Base-by-base conservation (phyloP, 1,140 invertebrate genomes). In the Meloidogyne exigua region DNA sequence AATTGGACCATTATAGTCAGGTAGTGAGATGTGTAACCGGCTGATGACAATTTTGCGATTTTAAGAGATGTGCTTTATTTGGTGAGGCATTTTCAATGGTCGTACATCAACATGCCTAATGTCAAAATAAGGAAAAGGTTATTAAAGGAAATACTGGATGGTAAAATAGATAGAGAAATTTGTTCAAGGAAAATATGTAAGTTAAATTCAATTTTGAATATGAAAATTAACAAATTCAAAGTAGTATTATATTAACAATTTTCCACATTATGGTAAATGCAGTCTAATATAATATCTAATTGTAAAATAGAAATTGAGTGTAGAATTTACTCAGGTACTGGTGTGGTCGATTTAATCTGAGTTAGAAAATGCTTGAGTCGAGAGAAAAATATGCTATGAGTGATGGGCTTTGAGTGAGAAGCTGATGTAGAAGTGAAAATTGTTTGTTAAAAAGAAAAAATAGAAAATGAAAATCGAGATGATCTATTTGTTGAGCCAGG, bases 11-110 rank as follows among this genome's bases (percentile, higher is more conserved):
- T 57, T 57, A 57, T 57, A 57, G n/a, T n/a, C 18, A 57, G 18
- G 49, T 57, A 57, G n/a, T 9, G 49, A 57, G n/a, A 57, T 44
- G 42, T 44, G 5, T n/a, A n/a, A 57, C 49, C 18, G 49, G 18
- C 49, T 57, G 49, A 57, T 57, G 49, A 57, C 49, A 57, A 57
- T 57, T 57, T 57, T 57, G 49, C 49, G n/a, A 57, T 57, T 57
- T 57, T 57, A 57, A 57, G 49, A n/a, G 49, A n/a, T n/a, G 21
- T 9, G 49, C 21, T 12, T 12, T 57, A 7, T 0, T 9, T 57
- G 10, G 49, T 4, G 36, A 39, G 36, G 36, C 36, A 39, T 39
- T 39, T 39, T 57, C 15, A n/a, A 57, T 57, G 18, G 49, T 57
- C 49, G 21, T 4, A 1, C n/a, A n/a, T 0, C n/a, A n/a, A 15